Percentiles rank a stretch among this genome's conserved stretches.
These are phyloP conservation scores for Phalacrocorax aristotelis DNA, from an alignment of 2,113 vertebrate species.

Conservation along the genomic window DNA sequence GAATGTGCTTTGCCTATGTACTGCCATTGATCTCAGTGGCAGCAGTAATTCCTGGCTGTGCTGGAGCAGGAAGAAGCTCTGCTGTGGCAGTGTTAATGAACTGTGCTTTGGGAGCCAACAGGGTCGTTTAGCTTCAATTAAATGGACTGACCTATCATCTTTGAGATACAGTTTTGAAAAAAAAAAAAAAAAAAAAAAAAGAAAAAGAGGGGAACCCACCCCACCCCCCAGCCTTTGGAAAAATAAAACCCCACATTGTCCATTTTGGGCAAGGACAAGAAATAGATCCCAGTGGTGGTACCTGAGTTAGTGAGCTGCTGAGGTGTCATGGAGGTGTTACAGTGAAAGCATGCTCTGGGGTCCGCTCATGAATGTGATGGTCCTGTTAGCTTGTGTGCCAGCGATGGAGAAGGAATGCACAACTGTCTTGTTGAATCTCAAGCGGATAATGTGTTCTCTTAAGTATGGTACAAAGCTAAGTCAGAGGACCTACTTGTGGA, in stretches of 20 bases:
- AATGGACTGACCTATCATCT: not conserved
- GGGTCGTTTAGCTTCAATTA: not conserved
- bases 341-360: rapidly evolving
- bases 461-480: not conserved
- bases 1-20: not conserved
- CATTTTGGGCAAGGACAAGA: not conserved
- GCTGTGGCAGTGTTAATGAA: not conserved
- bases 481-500: not conserved
- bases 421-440: not conserved
- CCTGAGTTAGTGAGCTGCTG: not conserved
- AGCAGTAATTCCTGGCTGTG: not conserved
- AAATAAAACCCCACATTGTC: rapidly evolving
- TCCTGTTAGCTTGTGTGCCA: rapidly evolving
- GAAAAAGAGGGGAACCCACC: too few species aligned
- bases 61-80: not conserved
- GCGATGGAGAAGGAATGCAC: not conserved
- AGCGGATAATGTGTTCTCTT: not conserved
- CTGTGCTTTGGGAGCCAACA: not conserved
- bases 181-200: too few species aligned
- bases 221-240: not conserved
- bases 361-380: rapidly evolving
- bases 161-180: not conserved
- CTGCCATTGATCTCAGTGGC: not conserved
- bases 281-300: not conserved
- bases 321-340: not conserved